Evolutionary conservation across 2,113 vertebrate genomes (phyloP), one percentile per base, ranked within the genome.

Genomic region (Polypterus senegalus): DNA sequence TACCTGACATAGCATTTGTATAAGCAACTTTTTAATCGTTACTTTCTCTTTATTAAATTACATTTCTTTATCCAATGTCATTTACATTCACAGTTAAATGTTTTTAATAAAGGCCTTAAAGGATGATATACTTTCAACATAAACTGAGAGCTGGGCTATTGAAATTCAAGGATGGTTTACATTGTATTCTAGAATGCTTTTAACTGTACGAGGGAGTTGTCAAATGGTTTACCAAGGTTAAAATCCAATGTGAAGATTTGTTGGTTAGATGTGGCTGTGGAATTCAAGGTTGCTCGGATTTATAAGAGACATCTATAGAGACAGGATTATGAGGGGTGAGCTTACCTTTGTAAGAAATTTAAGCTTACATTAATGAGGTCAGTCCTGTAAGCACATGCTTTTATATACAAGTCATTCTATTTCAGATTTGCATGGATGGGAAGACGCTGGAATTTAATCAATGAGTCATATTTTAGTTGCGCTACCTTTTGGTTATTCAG

Each of bases 251-350:
- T 65, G 63, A 52, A 63, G 64, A 73, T 69, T 62, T 68, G 67
- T 48, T 62, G 60, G 64, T 64, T 66, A 60, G 68, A 65, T 64
- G 63, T 48, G 64, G 64, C 66, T 56, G 59, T 66, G 47, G 48
- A 63, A 76, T 68, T 71, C 66, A 63, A 74, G 68, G 70, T 73
- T 62, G 49, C 48, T 62, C 67, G 47, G 57, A 60, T 74, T 68
- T 73, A 66, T 73, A 66, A 44, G 64, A 61, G 67, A 73, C 64
- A 73, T 70, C 67, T 68, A 64, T 58, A 66, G 58, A 73, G 61
- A 65, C 49, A 55, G 65, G 67, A 72, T 73, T 73, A 75, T 49
- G 53, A 46, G 62, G 58, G 60, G 10, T 59, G 60, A 45, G 45
- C 58, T 62, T 68, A 72, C 68, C 72, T 64, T 65, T 73, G 61